Evolutionary conservation across 30 jellyfish, hydroid and myxozoan species (phyloP).

Genomic region (Rhopilema esculentum): DNA sequence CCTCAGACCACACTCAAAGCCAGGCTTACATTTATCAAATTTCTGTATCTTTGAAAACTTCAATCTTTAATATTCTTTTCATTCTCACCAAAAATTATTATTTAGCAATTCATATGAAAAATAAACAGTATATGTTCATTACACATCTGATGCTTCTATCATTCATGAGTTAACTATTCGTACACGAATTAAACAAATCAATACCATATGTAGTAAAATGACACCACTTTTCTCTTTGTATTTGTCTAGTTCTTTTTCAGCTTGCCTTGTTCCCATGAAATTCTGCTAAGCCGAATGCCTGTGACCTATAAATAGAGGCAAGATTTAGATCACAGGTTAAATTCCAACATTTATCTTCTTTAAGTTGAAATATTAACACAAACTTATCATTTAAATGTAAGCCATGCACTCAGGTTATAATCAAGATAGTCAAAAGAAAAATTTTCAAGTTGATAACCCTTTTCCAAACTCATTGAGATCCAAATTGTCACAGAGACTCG

Average conservation of each 20-base stretch:
- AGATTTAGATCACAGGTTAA: not conserved
- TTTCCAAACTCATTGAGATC: constrained; percentile 81
- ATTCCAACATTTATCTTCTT: not conserved
- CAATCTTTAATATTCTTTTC: no score
- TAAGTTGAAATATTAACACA: not conserved
- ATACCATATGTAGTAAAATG: constrained; percentile 93
- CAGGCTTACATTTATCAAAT: no score
- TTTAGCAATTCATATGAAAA: no score
- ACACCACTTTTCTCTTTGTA: constrained; percentile 79
- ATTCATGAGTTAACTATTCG: no score
- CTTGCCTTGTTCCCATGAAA: constrained; percentile 83
- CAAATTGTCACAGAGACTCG: constrained; percentile 85
- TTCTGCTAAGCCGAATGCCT: constrained; percentile 80
- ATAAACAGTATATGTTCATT: no score
- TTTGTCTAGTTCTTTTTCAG: constrained; percentile 69
- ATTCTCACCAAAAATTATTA: no score
- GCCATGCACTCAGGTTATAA: no score
- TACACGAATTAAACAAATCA: not conserved
- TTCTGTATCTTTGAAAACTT: no score
- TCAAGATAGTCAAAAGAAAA: not conserved
- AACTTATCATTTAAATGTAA: no score
- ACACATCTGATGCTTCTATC: no score
- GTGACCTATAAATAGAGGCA: constrained; percentile 79
- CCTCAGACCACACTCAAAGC: no score
- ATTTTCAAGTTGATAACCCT: constrained; percentile 52